These are phyloP conservation scores for human DNA, from an alignment of 2,113 vertebrate genomes.

Conservation along the genomic window DNA sequence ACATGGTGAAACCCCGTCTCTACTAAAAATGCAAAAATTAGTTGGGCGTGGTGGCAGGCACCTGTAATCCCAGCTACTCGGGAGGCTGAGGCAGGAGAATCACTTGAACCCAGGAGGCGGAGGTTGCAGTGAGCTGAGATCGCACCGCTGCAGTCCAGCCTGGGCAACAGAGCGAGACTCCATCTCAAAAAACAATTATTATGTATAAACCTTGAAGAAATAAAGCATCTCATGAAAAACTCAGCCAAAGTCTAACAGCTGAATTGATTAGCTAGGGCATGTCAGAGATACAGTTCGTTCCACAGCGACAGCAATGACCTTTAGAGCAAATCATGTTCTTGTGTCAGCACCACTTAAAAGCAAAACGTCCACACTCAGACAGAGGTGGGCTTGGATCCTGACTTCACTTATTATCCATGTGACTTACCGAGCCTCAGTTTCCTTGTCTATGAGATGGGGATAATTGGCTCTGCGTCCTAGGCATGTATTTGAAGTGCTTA, in stretches of 20 bases:
- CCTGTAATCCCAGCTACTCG: too few relatives aligned
- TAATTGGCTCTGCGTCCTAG: not conserved
- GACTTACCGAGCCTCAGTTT: not conserved
- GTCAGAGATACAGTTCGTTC: not conserved
- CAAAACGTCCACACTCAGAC: not conserved
- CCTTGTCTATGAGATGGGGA: not conserved
- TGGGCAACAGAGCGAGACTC: too few relatives aligned
- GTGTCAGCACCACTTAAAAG: fast-evolving
- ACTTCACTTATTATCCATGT: too few relatives aligned
- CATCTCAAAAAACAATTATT: too few relatives aligned
- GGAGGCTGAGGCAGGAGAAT: too few relatives aligned
- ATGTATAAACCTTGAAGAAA: not conserved
- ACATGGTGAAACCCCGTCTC: too few relatives aligned
- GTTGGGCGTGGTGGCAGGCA: fast-evolving
- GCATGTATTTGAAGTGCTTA: too few relatives aligned
- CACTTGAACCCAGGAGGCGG: too few relatives aligned
- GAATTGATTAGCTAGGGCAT: not conserved
- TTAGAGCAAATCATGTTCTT: fast-evolving
- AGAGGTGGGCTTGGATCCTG: not conserved
- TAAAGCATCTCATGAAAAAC: not conserved
- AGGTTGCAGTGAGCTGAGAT: too few relatives aligned
- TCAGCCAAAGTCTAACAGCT: not conserved
- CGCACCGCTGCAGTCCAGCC: too few relatives aligned
- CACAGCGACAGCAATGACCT: fast-evolving
- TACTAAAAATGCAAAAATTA: too few relatives aligned